These are phyloP conservation scores for Melinaea menophilus DNA, from an alignment of 2,888 invertebrate species.

Conservation along the genomic window DNA sequence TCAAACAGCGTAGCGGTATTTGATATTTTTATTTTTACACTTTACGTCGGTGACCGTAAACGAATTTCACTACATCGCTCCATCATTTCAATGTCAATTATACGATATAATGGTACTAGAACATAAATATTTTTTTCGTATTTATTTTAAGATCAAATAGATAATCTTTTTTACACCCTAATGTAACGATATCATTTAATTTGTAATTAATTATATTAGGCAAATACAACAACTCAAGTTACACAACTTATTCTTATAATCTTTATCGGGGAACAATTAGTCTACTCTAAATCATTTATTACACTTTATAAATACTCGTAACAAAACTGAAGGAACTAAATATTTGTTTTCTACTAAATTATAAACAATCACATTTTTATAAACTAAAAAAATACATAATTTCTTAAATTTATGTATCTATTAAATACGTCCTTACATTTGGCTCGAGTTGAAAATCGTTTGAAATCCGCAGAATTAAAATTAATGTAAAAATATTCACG, in stretches of 20 bases:
- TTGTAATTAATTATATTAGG: slow-evolving; percentile 76
- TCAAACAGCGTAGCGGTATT: slow-evolving; percentile 68
- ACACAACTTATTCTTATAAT: slow-evolving; percentile 70
- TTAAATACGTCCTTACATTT: slow-evolving; percentile 69
- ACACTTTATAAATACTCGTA: slow-evolving; percentile 71
- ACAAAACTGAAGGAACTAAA: slow-evolving; percentile 76
- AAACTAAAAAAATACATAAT: slow-evolving; percentile 58
- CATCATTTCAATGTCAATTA: slow-evolving; percentile 69
- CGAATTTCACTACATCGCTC: slow-evolving; percentile 76
- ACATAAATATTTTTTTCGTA: slow-evolving; percentile 77
- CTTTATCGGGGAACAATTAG: slow-evolving; percentile 71
- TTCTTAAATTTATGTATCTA: slow-evolving; percentile 61
- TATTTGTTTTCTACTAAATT: slow-evolving; percentile 66
- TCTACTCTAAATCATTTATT: slow-evolving; percentile 65
- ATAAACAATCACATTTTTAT: slow-evolving; percentile 68
- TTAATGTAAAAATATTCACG: slow-evolving; percentile 13
- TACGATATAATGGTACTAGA: slow-evolving; percentile 76
- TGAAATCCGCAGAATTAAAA: slow-evolving; percentile 25
- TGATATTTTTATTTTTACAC: slow-evolving; percentile 75
- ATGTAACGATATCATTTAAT: slow-evolving; percentile 76
- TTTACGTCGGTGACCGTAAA: slow-evolving; percentile 76
- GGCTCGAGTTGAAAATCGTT: slow-evolving; percentile 62
- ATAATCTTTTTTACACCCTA: slow-evolving; percentile 78
- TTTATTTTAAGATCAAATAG: slow-evolving; percentile 76
- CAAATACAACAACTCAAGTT: slow-evolving; percentile 76